Evolutionary conservation across 2,113 vertebrate genomes (phyloP).

Genomic region (Gnathonemus longibarbis): DNA sequence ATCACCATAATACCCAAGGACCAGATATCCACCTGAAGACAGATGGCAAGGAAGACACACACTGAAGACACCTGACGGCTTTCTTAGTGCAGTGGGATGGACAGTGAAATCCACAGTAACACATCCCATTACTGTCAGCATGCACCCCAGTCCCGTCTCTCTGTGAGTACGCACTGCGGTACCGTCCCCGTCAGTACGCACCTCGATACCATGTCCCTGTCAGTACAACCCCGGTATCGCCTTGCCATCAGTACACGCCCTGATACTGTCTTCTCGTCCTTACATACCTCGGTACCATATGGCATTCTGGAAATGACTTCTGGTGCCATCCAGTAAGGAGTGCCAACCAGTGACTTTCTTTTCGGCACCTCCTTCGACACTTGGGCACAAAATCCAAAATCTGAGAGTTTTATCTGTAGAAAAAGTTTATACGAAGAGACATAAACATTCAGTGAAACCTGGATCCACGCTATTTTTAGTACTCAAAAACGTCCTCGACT

Average conservation of each 20-base stretch:
- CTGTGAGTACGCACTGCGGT: background rate
- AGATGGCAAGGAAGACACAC: background rate
- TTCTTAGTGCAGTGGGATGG: background rate
- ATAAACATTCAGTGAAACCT: background rate
- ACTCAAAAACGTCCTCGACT: background rate
- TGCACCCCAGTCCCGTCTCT: conserved; percentile 74
- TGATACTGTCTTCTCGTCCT: background rate
- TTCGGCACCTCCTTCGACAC: conserved; percentile 98
- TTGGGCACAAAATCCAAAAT: conserved; percentile 98
- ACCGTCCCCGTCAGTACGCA: background rate
- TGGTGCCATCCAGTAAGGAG: conserved; percentile 96
- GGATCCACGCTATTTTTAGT: background rate
- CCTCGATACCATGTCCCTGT: conserved; percentile 74
- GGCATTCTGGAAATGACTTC: conserved; percentile 96
- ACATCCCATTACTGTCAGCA: background rate
- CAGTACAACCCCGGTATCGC: conserved; percentile 37
- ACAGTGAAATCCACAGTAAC: background rate
- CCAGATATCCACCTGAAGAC: conserved; percentile 87
- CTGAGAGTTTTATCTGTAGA: conserved; percentile 88
- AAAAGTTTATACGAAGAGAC: background rate
- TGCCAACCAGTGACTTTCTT: conserved; percentile 94
- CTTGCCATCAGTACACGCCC: background rate
- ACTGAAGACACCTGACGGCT: background rate
- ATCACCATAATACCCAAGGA: conserved; percentile 98
- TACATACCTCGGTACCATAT: conserved; percentile 86